Base-by-base conservation (phyloP, 2,113 vertebrate species). In the Microcebus ravelobensis region DNA sequence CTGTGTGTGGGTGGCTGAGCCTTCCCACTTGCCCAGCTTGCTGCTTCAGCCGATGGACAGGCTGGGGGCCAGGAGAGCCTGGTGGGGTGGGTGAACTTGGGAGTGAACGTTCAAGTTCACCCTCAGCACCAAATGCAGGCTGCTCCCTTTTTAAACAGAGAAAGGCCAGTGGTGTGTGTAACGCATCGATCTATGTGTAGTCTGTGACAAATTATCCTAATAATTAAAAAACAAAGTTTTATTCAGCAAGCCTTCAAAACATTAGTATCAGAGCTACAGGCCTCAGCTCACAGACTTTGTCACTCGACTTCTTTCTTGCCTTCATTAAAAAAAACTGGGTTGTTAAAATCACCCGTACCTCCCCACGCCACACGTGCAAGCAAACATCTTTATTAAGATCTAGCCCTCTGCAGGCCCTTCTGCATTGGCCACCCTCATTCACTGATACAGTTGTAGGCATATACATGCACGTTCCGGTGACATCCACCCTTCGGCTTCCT, bases 391-490 rank as follows among this genome's bases (percentile, higher is more conserved):
- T n/a, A 27, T 14, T 3, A 14, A 94, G 61, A 6, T 50, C 42
- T 11, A 10, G 21, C 3, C 36, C 23, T 59, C 48, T 76, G 42
- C 18, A 21, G 42, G 74, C 15, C 1, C 50, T 8, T 34, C 9
- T 39, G 39, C 39, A 0, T 1, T 2, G 63, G 20, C 39, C 23
- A 3, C 1, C 27, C 6, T 39, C 11, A 3, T 12, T 45, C n/a
- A 6, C 3, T 65, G 0, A 0, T 1, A 34, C 3, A 8, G 15
- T 5, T 8, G 0, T 6, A 20, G 21, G 7, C 2, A 2, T 5
- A 25, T 18, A 14, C 9, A 36, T 45, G 29, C 14, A 0, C 1
- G 5, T 59, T 29, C 20, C 45, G 23, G 36, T 67, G 63, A 67
- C 0, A 0, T 1, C 50, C 55, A 45, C 11, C 36, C 55, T 57